Conservation (phyloP, 2,797 vertebrate species). For the Hylomyscus alleni region DNA sequence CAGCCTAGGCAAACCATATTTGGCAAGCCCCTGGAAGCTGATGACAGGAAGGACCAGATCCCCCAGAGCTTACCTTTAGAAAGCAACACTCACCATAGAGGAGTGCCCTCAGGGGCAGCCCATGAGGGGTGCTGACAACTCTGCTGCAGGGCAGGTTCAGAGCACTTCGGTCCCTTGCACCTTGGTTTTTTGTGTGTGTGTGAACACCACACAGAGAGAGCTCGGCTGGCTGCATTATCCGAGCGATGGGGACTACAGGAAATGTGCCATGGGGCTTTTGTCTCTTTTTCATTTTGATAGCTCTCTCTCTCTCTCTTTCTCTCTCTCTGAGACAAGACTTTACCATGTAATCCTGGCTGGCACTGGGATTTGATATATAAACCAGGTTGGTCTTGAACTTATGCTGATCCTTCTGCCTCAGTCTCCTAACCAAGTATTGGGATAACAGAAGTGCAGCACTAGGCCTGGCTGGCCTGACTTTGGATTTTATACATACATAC, state of each 20-base stretch:
- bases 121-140: background rate
- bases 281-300: background rate
- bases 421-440: background rate
- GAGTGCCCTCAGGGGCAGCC: accelerated
- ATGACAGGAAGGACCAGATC: background rate
- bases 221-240: background rate
- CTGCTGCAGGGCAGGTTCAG: background rate
- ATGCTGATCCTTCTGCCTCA: background rate
- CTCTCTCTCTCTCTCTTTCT: background rate
- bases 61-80: background rate
- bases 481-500: background rate
- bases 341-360: background rate
- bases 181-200: background rate
- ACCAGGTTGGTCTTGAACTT: background rate
- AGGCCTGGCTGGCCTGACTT: background rate
- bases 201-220: background rate
- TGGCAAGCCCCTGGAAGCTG: background rate
- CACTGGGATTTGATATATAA: background rate
- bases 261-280: background rate
- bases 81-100: background rate
- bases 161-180: background rate
- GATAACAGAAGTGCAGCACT: too few relatives aligned
- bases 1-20: background rate
- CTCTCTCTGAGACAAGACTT: background rate
- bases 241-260: background rate